These are phyloP conservation scores for Pyrgilauda ruficollis DNA, from an alignment of 2,113 vertebrate species.

Conservation along the genomic window DNA sequence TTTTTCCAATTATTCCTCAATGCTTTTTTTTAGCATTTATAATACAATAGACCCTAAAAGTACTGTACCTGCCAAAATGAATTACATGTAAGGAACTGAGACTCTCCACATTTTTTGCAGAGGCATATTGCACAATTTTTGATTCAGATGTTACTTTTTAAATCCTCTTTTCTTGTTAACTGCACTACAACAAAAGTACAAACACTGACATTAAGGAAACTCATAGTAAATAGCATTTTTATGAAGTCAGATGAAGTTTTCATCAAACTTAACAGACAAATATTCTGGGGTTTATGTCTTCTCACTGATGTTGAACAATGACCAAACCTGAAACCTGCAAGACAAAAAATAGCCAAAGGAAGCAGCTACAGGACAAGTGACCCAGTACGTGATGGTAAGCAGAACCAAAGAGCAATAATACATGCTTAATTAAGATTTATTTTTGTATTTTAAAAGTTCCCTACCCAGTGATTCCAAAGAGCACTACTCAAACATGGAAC, in stretches of 20 bases:
- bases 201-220: not conserved
- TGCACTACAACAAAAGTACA: not conserved
- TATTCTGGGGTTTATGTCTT: not conserved
- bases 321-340: not conserved
- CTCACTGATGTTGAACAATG: not conserved
- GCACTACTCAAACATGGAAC: not conserved
- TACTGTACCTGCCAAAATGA: not conserved
- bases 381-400: not conserved
- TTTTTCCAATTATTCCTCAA: constrained; percentile 38
- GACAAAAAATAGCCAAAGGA: not conserved
- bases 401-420: not conserved
- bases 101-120: not conserved
- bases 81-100: not conserved
- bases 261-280: not conserved
- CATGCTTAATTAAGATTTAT: not conserved
- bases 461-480: not conserved
- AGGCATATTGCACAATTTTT: not conserved
- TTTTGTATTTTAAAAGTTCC: not conserved
- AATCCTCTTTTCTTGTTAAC: not conserved
- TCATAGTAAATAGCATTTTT: not conserved
- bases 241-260: not conserved
- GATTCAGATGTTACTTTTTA: not conserved
- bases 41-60: constrained; percentile 42
- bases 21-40: constrained; percentile 26
- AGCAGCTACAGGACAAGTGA: not conserved